A percentile compares a stretch with the other conserved stretches of the same genome.
phyloP scores from a whole-genome alignment of 30 jellyfish, hydroid and myxozoan species.

The Haliclystus octoradiatus region DNA sequence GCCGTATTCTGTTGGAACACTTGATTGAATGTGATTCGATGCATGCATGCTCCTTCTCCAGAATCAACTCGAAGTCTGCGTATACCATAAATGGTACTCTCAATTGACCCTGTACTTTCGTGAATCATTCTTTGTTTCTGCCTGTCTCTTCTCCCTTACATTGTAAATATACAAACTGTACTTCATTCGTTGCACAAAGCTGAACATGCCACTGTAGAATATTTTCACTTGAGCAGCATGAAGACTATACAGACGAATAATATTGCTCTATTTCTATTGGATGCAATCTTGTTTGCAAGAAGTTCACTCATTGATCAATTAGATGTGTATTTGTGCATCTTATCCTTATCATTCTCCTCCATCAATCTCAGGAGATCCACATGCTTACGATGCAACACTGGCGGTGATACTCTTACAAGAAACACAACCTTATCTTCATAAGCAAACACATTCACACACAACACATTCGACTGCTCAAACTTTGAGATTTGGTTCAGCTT shows the following conservation, averaged over 20 bases:
- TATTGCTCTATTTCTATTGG: background rate
- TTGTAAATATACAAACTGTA: background rate
- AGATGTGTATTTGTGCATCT: background rate
- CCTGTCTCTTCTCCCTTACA: background rate
- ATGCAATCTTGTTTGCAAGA: background rate
- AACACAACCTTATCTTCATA: slow-evolving; percentile 20
- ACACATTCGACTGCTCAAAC: slow-evolving; percentile 20
- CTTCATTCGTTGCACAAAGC: background rate
- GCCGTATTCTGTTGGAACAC: background rate
- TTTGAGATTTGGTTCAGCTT: slow-evolving; percentile 6
- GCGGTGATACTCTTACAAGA: background rate
- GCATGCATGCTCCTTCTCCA: background rate
- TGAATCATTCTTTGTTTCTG: background rate
- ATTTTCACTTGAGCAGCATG: slow-evolving; percentile 16
- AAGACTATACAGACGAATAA: slow-evolving; percentile 25
- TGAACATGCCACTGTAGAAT: slow-evolving; percentile 10
- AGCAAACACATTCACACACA: slow-evolving; percentile 14
- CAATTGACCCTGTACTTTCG: background rate
- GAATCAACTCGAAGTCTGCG: background rate
- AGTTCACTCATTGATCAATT: background rate
- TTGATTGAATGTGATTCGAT: background rate
- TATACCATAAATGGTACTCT: background rate
- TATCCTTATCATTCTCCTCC: background rate
- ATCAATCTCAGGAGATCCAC: background rate
- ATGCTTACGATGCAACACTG: background rate